These are phyloP conservation scores for Drosophila sucinea DNA, from an alignment of 1,140 invertebrate genomes.

Conservation along the genomic window DNA sequence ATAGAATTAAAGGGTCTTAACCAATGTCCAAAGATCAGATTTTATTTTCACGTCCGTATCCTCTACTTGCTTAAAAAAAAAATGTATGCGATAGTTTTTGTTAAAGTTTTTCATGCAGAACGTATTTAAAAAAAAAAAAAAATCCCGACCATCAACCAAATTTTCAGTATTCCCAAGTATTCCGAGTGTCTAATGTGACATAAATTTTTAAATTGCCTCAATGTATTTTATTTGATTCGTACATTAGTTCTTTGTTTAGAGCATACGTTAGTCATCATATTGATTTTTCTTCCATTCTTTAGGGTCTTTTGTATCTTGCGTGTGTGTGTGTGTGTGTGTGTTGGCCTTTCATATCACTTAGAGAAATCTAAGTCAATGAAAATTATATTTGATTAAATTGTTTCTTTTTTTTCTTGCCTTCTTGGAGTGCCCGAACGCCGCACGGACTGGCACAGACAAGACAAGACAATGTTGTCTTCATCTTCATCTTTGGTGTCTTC, in stretches of 20 bases:
- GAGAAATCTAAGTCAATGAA: conserved; percentile 50
- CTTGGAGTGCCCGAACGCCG: background rate
- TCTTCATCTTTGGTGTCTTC: conserved; percentile 30
- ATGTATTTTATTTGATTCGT: no score
- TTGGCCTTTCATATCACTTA: conserved; percentile 30
- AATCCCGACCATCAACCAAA: no score
- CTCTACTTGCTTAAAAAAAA: no score
- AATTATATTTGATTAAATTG: conserved; percentile 60
- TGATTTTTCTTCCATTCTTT: background rate
- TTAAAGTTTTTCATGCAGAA: no score
- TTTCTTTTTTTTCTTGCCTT: conserved; percentile 30
- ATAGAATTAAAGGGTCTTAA: no score
- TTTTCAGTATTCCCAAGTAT: no score
- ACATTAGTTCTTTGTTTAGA: background rate
- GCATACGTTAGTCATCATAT: conserved; percentile 12
- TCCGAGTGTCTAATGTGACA: no score
- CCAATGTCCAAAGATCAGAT: no score
- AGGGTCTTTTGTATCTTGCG: conserved; percentile 3
- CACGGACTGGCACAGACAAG: conserved; percentile 5
- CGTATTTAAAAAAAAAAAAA: no score
- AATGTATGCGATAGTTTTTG: no score
- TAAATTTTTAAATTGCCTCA: no score
- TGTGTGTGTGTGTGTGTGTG: background rate
- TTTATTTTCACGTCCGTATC: no score
- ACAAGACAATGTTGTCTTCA: conserved; percentile 38